phyloP scores from a whole-genome alignment of 2,797 vertebrate species.

The Amphiprion clarkii region DNA sequence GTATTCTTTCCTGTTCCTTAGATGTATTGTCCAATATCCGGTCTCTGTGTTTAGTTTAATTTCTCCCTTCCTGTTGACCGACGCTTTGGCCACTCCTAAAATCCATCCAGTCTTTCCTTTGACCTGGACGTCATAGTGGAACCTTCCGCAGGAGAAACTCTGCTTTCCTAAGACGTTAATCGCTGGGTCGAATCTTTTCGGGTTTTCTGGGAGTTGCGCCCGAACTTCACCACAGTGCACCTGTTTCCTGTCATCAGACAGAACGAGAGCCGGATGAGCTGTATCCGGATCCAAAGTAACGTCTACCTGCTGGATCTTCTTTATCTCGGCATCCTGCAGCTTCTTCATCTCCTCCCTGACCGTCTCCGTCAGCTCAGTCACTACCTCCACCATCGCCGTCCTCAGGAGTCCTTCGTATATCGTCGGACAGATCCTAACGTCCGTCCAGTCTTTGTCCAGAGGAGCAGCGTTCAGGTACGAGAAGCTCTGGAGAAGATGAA shows the following conservation, averaged over 20 bases:
- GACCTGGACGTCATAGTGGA: constrained; percentile 34
- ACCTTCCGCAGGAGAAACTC: constrained; percentile 24
- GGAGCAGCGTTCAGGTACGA: background rate
- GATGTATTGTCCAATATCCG: constrained; percentile 14
- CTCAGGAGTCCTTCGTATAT: background rate
- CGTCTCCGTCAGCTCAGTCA: background rate
- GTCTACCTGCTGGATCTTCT: background rate
- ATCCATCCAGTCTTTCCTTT: constrained; percentile 15
- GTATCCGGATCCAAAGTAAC: constrained; percentile 32
- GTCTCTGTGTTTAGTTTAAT: background rate
- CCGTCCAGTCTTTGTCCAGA: background rate
- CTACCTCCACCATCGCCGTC: background rate
- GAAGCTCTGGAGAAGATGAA: constrained; percentile 15
- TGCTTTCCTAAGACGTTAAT: constrained; percentile 5
- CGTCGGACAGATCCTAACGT: background rate
- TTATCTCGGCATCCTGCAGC: background rate
- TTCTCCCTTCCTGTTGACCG: background rate
- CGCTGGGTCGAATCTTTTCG: background rate
- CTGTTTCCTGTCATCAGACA: constrained; percentile 32
- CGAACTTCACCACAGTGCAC: background rate
- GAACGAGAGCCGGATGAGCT: constrained; percentile 19
- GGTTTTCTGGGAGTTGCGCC: background rate
- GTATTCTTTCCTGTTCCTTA: background rate
- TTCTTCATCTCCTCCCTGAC: background rate
- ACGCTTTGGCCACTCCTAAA: constrained; percentile 7